Conservation (phyloP, 2,797 vertebrate species). For the Eospalax fontanierii region DNA sequence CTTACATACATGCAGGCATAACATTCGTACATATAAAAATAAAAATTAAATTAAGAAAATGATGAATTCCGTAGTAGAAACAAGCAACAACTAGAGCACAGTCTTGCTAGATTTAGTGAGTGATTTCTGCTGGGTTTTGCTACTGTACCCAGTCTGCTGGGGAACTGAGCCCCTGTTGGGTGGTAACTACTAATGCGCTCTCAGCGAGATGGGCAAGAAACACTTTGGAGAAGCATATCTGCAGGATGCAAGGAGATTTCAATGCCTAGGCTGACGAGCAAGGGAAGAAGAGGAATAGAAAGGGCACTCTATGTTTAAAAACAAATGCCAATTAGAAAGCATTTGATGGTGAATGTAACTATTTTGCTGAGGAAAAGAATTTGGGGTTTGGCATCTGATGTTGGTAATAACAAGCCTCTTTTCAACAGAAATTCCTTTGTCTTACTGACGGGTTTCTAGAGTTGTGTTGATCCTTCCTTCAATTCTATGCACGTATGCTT, state of each 20-base stretch:
- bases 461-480: neutral
- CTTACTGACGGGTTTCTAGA: neutral
- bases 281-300: conserved; percentile 6
- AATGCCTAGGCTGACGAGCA: neutral
- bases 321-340: neutral
- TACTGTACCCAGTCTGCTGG: neutral
- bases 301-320: neutral
- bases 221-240: neutral
- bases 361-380: neutral
- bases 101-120: conserved; percentile 33
- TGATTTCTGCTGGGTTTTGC: conserved; percentile 33
- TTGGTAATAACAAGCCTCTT: conserved; percentile 39
- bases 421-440: neutral
- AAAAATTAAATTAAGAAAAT: too few relatives aligned
- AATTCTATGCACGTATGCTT: neutral
- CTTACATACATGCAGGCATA: too few relatives aligned
- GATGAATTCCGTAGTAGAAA: neutral
- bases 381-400: neutral
- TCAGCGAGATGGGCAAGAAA: neutral
- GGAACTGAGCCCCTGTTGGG: neutral
- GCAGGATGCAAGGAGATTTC: neutral
- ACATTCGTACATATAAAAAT: too few relatives aligned
- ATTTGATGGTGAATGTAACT: conserved; percentile 20
- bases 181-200: neutral
- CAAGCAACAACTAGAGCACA: conserved; percentile 13